These are phyloP conservation scores for Columbina picui DNA, from an alignment of 2,113 vertebrate genomes.

Conservation along the genomic window DNA sequence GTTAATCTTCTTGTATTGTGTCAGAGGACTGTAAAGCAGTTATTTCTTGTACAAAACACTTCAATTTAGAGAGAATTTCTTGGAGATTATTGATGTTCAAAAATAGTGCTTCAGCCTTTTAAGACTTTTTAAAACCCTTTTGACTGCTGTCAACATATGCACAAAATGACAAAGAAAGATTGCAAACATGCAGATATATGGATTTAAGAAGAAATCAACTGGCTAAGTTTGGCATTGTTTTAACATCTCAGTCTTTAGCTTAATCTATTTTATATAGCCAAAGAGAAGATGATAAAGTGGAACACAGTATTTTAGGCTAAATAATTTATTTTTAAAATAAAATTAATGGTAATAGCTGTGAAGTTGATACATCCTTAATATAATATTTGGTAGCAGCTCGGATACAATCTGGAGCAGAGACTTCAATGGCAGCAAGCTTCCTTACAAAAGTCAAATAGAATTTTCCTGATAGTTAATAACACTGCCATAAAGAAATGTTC, in stretches of 20 bases:
- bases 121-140: not conserved
- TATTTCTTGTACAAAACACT: not conserved
- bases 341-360: not conserved
- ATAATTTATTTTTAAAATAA: not conserved
- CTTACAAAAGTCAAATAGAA: not conserved
- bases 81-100: not conserved
- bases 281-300: not conserved
- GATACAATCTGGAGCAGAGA: not conserved
- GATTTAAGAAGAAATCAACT: not conserved
- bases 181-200: accelerated
- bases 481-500: not conserved
- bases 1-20: not conserved
- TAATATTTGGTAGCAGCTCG: not conserved
- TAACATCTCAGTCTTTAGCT: not conserved
- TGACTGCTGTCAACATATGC: not conserved
- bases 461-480: not conserved
- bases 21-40: not conserved
- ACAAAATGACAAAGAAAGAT: not conserved
- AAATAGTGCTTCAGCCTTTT: not conserved
- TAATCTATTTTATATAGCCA: not conserved
- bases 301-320: not conserved
- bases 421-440: not conserved
- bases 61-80: not conserved
- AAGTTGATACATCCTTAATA: not conserved
- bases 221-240: not conserved